Evolutionary conservation across 2,113 vertebrate genomes (phyloP), one percentile per base, ranked within the genome.

Genomic region (Tylochromis polylepis): DNA sequence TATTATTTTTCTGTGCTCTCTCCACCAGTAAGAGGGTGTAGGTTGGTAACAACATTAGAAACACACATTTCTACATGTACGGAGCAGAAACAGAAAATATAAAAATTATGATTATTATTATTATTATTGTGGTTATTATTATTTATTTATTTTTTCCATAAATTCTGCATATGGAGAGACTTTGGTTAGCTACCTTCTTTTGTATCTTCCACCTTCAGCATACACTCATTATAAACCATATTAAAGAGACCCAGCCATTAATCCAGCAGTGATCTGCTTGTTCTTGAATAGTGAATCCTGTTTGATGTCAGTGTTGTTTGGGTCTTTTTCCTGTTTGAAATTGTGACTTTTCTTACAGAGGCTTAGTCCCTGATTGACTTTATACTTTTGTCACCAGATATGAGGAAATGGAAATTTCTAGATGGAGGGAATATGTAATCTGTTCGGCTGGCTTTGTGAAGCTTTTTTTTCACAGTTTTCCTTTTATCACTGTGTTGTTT

Each of bases 241-340:
- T n/a, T n/a, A n/a, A n/a, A n/a, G n/a, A n/a, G n/a, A n/a, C n/a
- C n/a, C n/a, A n/a, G n/a, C n/a, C n/a, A n/a, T n/a, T n/a, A n/a
- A n/a, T n/a, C n/a, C n/a, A n/a, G n/a, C n/a, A n/a, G n/a, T n/a
- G n/a, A n/a, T 91, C 59, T 83, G 72, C 18, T 85, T 80, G 78
- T 78, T 87, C n/a, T 12, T 86, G 72, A 89, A 79, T 75, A 70
- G 87, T 57, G 79, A 88, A 79, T 83, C 75, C 49, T 36, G 56
- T 89, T 89, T 88, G 70, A 92, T 85, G 75, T 79, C 58, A 16
- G 79, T 84, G 81, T 84, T 92, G 77, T 92, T 92, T 85, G 46
- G 51, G 27, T 87, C 8, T 10, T 91, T 81, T 79, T 31, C 65
- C n/a, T 79, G 89, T 56, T 81, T 43, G 53, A 85, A 83, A 65